Evolutionary conservation across 2,797 vertebrate species (phyloP).

Genomic region (Crypturellus tataupa): DNA sequence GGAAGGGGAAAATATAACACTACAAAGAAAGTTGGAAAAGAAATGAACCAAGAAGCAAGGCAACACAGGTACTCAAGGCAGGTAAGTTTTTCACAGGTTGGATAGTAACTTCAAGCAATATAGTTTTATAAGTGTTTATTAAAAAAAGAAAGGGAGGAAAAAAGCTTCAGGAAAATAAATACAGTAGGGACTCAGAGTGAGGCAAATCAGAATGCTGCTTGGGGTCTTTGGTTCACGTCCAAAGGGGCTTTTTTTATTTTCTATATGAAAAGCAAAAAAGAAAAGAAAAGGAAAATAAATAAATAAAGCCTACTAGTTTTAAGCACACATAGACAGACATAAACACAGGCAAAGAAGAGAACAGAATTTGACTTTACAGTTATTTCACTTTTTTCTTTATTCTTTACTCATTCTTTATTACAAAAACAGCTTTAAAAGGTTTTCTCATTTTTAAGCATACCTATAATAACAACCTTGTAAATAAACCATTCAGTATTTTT

Average conservation of each 20-base stretch:
- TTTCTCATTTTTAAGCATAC: not conserved
- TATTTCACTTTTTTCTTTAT: not conserved
- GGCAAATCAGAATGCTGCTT: slow-evolving; percentile 75
- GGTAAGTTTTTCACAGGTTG: slow-evolving; percentile 30
- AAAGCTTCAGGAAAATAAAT: slow-evolving; percentile 77
- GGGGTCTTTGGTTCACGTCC: slow-evolving; percentile 71
- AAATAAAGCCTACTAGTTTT: slow-evolving; percentile 54
- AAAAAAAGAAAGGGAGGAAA: slow-evolving; percentile 71
- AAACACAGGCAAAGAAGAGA: slow-evolving; percentile 2
- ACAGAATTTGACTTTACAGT: slow-evolving; percentile 55
- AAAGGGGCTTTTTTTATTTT: slow-evolving; percentile 61
- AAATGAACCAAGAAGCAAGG: slow-evolving; percentile 44
- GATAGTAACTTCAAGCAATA: slow-evolving; percentile 68
- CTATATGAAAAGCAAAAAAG: slow-evolving; percentile 39
- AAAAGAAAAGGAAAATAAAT: slow-evolving; percentile 69
- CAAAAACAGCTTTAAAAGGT: not conserved
- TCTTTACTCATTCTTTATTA: not conserved
- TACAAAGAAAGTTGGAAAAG: not conserved
- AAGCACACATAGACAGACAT: slow-evolving; percentile 10
- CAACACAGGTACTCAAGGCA: slow-evolving; percentile 64
- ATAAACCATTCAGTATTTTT: not conserved
- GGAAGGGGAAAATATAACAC: not conserved
- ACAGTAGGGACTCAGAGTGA: slow-evolving; percentile 69
- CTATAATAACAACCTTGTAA: not conserved
- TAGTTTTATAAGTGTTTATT: slow-evolving; percentile 77